Base-by-base conservation (phyloP, 2,113 vertebrate species). In the Neolamprologus sp. region DNA sequence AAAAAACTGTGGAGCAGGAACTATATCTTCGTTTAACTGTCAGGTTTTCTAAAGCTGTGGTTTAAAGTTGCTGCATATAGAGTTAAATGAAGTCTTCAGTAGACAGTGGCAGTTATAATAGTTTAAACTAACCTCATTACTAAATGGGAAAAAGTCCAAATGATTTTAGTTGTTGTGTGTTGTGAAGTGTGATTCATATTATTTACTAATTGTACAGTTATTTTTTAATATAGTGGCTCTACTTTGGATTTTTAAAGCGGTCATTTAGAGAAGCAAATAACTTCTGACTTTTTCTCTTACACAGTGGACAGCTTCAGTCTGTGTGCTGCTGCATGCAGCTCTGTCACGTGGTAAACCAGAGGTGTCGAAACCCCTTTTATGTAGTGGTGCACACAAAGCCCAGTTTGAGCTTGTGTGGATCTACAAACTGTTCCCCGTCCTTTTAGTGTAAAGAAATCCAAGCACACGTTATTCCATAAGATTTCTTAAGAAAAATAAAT, bases 171-270 rank as follows among this genome's bases (percentile, higher is more conserved):
- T 26, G 40, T 30, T n/a, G 11, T 30, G 26, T 49, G 3, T 75
- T 11, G 6, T 28, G 26, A 4, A 26, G 26, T 26, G 26, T 26
- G 7, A 51, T 5, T 30, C 28, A 30, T 78, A 5, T 65, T 13
- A 65, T 65, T 65, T 37, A 65, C 12, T 71, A 14, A 71, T 42
- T 42, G 65, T 71, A 78, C 6, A 30, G 42, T 30, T 12, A 4
- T 30, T 49, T 28, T 75, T 75, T 28, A 75, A 75, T 10, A 30
- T 1, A 30, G 17, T 49, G 6, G 14, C 40, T 75, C 40, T 75
- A 45, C 6, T 47, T 47, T 10, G 3, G 68, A 28, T 73, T 26
- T 73, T 45, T 75, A 47, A 7, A 28, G 4, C 1, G 0, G 0
- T 49, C 16, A 49, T 17, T 75, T 17, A 75, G 23, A 28, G 71